phyloP scores from a whole-genome alignment of 30 jellyfish, hydroid and myxozoan species.

The Chironex yamaguchii region DNA sequence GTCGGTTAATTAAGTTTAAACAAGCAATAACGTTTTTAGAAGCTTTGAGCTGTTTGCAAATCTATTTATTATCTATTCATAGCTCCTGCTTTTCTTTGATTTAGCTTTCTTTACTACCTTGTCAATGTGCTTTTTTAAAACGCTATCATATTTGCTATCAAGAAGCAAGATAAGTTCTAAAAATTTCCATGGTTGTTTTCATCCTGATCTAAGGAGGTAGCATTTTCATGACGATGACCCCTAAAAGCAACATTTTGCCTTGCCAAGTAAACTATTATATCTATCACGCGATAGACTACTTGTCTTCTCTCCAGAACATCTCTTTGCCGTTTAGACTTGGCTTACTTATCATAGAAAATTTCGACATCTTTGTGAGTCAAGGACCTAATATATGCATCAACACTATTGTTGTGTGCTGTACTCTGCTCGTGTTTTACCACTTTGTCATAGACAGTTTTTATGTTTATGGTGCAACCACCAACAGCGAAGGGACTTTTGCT shows the following conservation, averaged over 20 bases:
- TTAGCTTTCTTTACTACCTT: neutral
- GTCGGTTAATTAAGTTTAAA: too few relatives aligned
- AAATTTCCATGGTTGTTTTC: constrained; percentile 10
- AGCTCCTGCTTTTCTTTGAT: too few relatives aligned
- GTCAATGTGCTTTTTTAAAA: neutral
- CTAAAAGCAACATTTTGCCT: neutral
- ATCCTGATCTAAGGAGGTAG: neutral
- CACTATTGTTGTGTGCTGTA: neutral
- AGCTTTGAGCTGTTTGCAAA: too few relatives aligned
- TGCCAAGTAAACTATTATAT: neutral
- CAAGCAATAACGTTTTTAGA: too few relatives aligned
- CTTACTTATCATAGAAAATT: neutral
- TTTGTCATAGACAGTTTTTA: neutral
- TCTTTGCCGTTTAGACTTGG: constrained; percentile 3
- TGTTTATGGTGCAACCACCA: neutral
- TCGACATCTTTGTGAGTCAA: neutral
- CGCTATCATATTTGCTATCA: neutral
- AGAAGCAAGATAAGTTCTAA: neutral
- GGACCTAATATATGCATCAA: neutral
- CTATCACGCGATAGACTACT: neutral
- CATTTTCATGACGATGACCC: neutral
- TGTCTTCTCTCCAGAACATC: neutral
- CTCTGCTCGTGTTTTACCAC: neutral
- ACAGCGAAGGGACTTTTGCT: neutral
- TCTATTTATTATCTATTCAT: too few relatives aligned